These are phyloP conservation scores for Drosophila yakuba DNA, from an alignment of 1,140 invertebrate genomes.

Conservation along the genomic window DNA sequence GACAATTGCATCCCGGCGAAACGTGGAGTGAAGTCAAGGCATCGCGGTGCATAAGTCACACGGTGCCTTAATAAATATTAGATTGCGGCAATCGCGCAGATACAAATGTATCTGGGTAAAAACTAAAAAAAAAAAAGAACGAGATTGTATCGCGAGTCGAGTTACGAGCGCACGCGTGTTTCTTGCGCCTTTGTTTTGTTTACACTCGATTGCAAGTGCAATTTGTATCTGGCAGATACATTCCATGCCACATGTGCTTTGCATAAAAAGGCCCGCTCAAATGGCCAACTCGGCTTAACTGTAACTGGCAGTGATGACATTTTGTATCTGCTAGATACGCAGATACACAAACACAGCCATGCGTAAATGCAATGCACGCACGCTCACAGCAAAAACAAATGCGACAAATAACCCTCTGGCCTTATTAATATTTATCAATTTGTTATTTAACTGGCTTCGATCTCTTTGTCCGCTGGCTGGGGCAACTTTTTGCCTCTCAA, in stretches of 20 bases:
- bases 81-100: constrained; percentile 39
- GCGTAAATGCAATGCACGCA: constrained; percentile 56
- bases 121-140: too few relatives aligned
- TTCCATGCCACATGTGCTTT: constrained; percentile 49
- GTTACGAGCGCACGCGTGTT: constrained; percentile 65
- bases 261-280: constrained; percentile 61
- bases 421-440: constrained; percentile 79
- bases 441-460: constrained; percentile 77
- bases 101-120: constrained; percentile 33
- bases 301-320: constrained; percentile 54
- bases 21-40: constrained; percentile 44
- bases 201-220: constrained; percentile 76
- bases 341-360: constrained; percentile 4
- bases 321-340: constrained; percentile 50
- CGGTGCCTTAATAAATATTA: constrained; percentile 49
- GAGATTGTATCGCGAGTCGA: constrained; percentile 61
- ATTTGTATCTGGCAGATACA: constrained; percentile 66
- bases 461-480: constrained; percentile 53
- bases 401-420: constrained; percentile 28
- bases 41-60: constrained; percentile 38
- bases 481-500: constrained; percentile 37
- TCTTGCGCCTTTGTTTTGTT: constrained; percentile 70
- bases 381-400: not conserved
- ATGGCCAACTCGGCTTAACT: constrained; percentile 34
- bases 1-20: constrained; percentile 11